Percentiles rank a stretch among this genome's conserved stretches.
Conservation (phyloP, 2,113 vertebrate genomes). For the Cephalophus harveyi region DNA sequence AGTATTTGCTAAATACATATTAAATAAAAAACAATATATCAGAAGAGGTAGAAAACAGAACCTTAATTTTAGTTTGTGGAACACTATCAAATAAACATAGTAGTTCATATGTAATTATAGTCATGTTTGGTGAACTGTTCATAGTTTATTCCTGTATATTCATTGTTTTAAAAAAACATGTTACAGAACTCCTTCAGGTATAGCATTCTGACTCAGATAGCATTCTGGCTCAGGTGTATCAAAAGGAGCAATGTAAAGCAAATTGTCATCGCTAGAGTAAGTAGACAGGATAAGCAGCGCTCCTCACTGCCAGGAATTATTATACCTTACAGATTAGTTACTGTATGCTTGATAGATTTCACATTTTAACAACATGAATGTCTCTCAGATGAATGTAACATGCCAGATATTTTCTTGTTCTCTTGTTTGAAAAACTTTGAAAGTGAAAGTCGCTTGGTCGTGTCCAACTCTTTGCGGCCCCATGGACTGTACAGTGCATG, state of each 20-base stretch:
- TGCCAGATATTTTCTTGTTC: background rate
- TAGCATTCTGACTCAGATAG: background rate
- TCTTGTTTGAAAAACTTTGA: background rate
- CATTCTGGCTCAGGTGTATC: background rate
- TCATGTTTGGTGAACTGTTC: background rate
- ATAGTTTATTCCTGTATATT: background rate
- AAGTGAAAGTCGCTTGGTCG: accelerated
- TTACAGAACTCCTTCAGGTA: background rate
- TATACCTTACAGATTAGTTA: background rate
- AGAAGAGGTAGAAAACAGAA: background rate
- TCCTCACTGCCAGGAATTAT: background rate
- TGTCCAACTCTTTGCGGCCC: background rate
- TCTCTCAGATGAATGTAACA: background rate
- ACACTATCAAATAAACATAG: background rate
- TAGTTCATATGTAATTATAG: background rate
- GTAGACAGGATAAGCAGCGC: background rate
- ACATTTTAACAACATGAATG: background rate
- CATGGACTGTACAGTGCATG: background rate
- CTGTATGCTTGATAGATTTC: background rate
- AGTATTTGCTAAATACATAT: background rate
- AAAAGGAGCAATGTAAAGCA: background rate
- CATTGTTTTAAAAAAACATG: background rate
- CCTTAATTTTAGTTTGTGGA: background rate
- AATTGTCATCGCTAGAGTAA: background rate
- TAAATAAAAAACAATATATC: background rate